Percentiles rank a stretch among this genome's conserved stretches.
phyloP scores from a whole-genome alignment of 2,888 invertebrate genomes.

The Nomada fucata region DNA sequence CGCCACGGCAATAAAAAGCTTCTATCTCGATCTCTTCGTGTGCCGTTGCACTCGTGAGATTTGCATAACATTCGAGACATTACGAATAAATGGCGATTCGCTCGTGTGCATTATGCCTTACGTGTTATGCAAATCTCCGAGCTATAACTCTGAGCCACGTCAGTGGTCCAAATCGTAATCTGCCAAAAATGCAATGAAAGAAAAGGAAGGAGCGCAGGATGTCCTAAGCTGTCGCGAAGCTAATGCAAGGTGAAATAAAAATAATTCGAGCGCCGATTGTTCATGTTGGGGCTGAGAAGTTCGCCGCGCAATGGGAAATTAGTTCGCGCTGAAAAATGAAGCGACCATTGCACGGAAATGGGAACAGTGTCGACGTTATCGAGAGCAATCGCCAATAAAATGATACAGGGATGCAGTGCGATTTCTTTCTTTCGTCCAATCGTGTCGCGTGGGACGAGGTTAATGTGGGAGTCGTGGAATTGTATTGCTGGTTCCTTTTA shows the following conservation, averaged over 20 bases:
- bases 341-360: neutral
- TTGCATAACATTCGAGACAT: slow-evolving; percentile 56
- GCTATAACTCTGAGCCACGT: slow-evolving; percentile 25
- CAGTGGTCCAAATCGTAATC: slow-evolving; percentile 47
- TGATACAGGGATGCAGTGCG: neutral
- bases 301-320: neutral
- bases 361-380: slow-evolving; percentile 32
- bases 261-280: neutral
- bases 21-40: slow-evolving; percentile 41
- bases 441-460: neutral
- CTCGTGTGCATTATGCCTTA: slow-evolving; percentile 41
- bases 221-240: slow-evolving; percentile 2
- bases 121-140: slow-evolving; percentile 54
- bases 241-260: neutral
- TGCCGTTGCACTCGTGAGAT: slow-evolving; percentile 32
- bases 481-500: neutral
- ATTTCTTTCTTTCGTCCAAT: neutral
- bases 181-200: slow-evolving; percentile 17
- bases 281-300: neutral
- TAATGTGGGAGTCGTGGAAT: neutral
- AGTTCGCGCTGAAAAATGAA: slow-evolving; percentile 5
- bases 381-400: slow-evolving; percentile 1
- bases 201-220: neutral
- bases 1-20: slow-evolving; percentile 40
- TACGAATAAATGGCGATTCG: slow-evolving; percentile 48